Conservation (phyloP, 2,113 vertebrate genomes). For the Motacilla tschutschensis region DNA sequence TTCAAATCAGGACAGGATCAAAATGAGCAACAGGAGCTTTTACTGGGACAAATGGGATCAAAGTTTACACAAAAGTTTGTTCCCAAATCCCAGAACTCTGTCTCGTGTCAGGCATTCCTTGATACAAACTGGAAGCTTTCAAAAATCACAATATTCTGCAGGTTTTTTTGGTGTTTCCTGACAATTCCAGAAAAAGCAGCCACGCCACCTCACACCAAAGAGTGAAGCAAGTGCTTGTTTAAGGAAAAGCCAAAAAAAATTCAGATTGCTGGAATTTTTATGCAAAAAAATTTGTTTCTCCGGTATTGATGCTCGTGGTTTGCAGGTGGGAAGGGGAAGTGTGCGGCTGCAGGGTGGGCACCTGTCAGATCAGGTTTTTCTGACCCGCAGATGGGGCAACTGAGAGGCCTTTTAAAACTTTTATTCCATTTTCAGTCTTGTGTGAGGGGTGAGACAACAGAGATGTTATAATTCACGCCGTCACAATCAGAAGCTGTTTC, state of each 20-base stretch:
- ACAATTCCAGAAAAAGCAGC: background rate
- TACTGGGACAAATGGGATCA: background rate
- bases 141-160: fast-evolving
- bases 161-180: background rate
- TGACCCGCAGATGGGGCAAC: background rate
- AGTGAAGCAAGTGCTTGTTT: background rate
- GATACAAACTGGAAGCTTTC: background rate
- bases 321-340: background rate
- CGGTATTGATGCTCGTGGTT: fast-evolving
- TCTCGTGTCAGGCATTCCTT: fast-evolving
- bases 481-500: background rate
- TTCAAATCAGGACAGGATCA: background rate
- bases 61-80: background rate
- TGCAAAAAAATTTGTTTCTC: fast-evolving
- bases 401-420: background rate
- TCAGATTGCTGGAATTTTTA: fast-evolving
- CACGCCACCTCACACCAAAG: fast-evolving
- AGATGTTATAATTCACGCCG: background rate
- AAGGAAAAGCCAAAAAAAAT: background rate
- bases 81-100: background rate
- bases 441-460: background rate
- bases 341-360: background rate
- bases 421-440: background rate
- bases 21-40: background rate
- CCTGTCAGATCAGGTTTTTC: background rate